Percentiles rank a stretch among this genome's conserved stretches.
Evolutionary conservation across 2,888 invertebrate genomes (phyloP).

Genomic region (Cryptosula pallasiana): DNA sequence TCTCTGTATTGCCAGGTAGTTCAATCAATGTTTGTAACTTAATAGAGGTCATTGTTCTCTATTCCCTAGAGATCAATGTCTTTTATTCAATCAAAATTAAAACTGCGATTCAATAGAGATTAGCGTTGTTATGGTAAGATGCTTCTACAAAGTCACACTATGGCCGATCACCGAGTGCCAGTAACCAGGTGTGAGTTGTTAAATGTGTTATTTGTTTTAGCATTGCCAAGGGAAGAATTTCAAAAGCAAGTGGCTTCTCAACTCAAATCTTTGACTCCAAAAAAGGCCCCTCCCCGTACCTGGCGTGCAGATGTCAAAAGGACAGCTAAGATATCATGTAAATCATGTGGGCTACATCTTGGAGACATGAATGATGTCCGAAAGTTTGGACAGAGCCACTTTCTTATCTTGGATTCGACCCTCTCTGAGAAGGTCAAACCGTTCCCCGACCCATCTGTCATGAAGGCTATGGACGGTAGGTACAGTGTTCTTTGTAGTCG

Average conservation of each 20-base stretch:
- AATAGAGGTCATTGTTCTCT: no score
- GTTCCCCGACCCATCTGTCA: not conserved
- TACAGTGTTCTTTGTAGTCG: not conserved
- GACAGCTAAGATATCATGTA: not conserved
- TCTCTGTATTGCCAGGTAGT: no score
- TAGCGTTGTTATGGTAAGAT: no score
- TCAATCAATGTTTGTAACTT: no score
- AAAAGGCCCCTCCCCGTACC: not conserved
- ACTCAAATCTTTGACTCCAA: not conserved
- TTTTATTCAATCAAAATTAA: no score
- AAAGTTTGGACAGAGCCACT: constrained; percentile 1
- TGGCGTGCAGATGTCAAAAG: not conserved
- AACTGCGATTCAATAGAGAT: no score
- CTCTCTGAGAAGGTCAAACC: not conserved
- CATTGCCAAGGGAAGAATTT: not conserved
- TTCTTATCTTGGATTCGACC: not conserved
- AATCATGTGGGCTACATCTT: not conserved
- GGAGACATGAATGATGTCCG: constrained; percentile 10
- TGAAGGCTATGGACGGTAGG: constrained; percentile 21
- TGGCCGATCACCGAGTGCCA: no score
- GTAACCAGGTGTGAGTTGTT: no score
- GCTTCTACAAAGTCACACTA: no score
- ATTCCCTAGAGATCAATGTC: no score
- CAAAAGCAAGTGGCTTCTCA: not conserved
- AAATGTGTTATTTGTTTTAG: no score